Evolutionary conservation across 2,888 invertebrate genomes (phyloP), one percentile per base, ranked within the genome.

Genomic region (Megastigmus dorsalis): DNA sequence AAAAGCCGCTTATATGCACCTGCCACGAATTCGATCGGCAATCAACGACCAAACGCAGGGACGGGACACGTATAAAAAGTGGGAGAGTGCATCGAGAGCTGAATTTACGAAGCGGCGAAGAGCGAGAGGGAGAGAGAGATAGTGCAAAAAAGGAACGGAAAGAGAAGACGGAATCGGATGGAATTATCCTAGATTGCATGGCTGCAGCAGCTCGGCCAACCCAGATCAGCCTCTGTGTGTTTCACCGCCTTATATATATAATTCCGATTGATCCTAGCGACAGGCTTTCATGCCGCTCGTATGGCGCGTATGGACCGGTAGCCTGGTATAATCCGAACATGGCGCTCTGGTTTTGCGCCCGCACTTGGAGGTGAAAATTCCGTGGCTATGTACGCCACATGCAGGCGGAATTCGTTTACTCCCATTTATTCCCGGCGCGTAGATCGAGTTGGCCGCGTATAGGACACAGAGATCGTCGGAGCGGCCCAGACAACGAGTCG

Each of bases 201-300:
- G 7, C 33, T 7, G 7, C 33, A 33, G 5, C 5, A 33, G 20
- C 52, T 6, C 18, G 10, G 57, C 13, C 63, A 74, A 74, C 74
- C 74, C 63, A 63, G 68, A 68, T 74, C 52, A n/a, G 41, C 20
- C n/a, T n/a, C n/a, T n/a, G 38, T 23, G 65, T 74, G 62, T 62
- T 67, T 74, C 73, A 74, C 67, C 73, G 60, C 45, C 66, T 59
- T 66, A 57, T 45, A 33, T n/a, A n/a, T n/a, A n/a, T n/a, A n/a
- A n/a, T n/a, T n/a, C 15, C 52, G 54, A 23, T 33, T 10, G 57
- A 38, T 28, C 15, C 9, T n/a, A n/a, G 20, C 30, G 38, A 4
- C 1, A 2, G 18, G 10, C 33, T 6, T 59, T 59, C 26, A 41
- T 59, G 43, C 41, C 54, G 33, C 15, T 1, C 55, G n/a, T n/a